Evolutionary conservation across 2,888 invertebrate genomes (phyloP).

Genomic region (Drosophila longiperda): DNA sequence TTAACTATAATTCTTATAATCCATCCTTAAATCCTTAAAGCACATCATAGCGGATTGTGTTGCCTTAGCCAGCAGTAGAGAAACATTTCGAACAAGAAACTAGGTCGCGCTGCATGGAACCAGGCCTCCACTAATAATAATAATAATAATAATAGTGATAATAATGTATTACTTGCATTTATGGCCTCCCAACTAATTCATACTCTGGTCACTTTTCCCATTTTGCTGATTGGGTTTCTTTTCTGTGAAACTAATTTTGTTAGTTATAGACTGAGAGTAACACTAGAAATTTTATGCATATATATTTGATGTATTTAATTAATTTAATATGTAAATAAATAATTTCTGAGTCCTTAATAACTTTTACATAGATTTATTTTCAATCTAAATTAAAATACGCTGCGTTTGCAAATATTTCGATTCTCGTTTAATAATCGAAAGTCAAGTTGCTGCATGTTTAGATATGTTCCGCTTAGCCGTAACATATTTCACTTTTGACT

Average conservation of each 20-base stretch:
- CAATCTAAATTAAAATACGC: not conserved
- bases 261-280: not conserved
- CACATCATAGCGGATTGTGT: not conserved
- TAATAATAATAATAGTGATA: not conserved
- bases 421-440: not conserved
- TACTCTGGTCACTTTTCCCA: not conserved
- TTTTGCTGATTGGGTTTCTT: not conserved
- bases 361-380: not conserved
- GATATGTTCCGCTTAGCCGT: slow-evolving; percentile 30
- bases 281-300: not conserved
- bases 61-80: not conserved
- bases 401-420: not conserved
- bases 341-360: not conserved
- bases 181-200: not conserved
- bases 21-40: not conserved
- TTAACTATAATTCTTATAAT: not conserved
- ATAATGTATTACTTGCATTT: not conserved
- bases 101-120: not conserved
- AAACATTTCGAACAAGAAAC: not conserved
- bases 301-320: not conserved
- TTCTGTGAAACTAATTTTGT: not conserved
- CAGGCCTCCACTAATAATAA: not conserved
- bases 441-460: not conserved
- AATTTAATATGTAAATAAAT: not conserved
- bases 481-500: slow-evolving; percentile 49